Conservation (phyloP, 2,797 vertebrate genomes). For the Myiothlypis coronata region DNA sequence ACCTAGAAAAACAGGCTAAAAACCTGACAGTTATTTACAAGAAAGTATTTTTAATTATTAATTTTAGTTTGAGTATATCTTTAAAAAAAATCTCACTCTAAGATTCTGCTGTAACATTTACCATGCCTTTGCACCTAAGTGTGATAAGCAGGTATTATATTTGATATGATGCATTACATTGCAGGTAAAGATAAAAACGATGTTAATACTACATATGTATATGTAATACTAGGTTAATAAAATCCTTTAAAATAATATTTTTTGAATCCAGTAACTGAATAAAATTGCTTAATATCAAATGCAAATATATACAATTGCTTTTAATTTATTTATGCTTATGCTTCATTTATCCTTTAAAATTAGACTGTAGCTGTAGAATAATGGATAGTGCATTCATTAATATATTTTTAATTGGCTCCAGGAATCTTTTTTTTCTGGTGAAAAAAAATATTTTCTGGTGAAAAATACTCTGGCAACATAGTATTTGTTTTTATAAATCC, state of each 20-base stretch:
- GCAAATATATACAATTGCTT: not conserved
- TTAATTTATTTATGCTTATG: not conserved
- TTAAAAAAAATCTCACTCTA: not conserved
- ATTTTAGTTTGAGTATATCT: not conserved
- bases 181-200: not conserved
- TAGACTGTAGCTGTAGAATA: not conserved
- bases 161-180: not conserved
- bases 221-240: not conserved
- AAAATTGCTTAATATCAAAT: not conserved
- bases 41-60: not conserved
- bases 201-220: not conserved
- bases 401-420: not conserved
- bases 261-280: not conserved
- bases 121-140: not conserved
- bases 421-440: constrained; percentile 3
- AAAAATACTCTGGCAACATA: not conserved
- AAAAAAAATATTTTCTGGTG: not conserved
- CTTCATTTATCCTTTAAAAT: constrained; percentile 1
- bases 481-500: not conserved
- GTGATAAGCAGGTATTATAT: not conserved
- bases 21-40: not conserved
- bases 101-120: not conserved
- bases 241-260: not conserved
- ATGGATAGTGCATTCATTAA: not conserved
- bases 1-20: not conserved